Conservation (phyloP, 2,797 vertebrate species). For the Coracias cyanogaster region DNA sequence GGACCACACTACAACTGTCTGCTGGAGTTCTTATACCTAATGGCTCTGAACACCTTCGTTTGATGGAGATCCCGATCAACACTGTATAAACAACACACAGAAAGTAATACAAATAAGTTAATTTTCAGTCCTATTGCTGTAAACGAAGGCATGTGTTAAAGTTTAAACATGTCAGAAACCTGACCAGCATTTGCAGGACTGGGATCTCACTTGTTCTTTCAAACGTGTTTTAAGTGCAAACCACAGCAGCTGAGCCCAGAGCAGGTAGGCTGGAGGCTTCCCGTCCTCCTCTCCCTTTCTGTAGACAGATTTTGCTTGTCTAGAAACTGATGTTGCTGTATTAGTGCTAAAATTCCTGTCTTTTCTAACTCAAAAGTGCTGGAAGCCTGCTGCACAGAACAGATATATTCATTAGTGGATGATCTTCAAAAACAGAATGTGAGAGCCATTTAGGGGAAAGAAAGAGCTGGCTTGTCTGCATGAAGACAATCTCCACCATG, state of each 20-base stretch:
- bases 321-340: neutral
- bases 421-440: neutral
- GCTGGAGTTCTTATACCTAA: neutral
- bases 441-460: neutral
- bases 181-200: neutral
- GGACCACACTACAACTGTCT: neutral
- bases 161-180: neutral
- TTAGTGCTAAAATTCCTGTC: neutral
- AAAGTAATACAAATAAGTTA: neutral
- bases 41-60: neutral
- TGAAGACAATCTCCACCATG: neutral
- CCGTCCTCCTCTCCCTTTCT: neutral
- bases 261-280: neutral
- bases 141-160: neutral
- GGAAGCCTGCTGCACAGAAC: rapidly evolving
- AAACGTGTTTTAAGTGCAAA: neutral
- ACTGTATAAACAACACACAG: neutral
- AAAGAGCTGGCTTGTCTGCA: neutral
- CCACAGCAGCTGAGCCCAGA: neutral
- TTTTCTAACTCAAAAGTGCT: neutral
- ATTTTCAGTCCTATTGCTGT: neutral
- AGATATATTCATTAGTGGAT: neutral
- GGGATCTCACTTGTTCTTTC: neutral
- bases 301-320: neutral
- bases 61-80: neutral